phyloP scores from a whole-genome alignment of 2,888 invertebrate genomes.

The Zaprionus bogoriensis region DNA sequence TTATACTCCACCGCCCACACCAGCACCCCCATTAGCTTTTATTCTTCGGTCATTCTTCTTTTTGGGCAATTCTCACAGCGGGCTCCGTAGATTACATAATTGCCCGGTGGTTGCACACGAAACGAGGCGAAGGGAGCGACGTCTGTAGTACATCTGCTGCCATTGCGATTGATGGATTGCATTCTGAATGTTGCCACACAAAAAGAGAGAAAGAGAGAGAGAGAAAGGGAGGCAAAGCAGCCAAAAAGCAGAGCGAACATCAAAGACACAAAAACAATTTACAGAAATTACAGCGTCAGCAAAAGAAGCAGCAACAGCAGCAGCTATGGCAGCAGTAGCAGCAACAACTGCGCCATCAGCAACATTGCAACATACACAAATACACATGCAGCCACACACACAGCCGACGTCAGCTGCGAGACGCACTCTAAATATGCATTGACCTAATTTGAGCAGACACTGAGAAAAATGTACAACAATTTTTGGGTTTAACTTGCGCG shows the following conservation, averaged over 20 bases:
- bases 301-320: slow-evolving; percentile 19
- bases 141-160: slow-evolving; percentile 15
- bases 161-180: slow-evolving; percentile 67
- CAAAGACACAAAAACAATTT: slow-evolving; percentile 55
- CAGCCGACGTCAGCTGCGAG: slow-evolving; percentile 1
- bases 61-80: slow-evolving; percentile 39
- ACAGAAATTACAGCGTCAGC: slow-evolving; percentile 35
- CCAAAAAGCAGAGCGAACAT: slow-evolving; percentile 46
- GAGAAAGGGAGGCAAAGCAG: slow-evolving; percentile 4
- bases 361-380: slow-evolving; percentile 60
- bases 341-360: slow-evolving; percentile 37
- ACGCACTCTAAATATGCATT: slow-evolving; percentile 65
- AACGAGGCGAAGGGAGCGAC: neutral
- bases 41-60: neutral
- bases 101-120: slow-evolving; percentile 42
- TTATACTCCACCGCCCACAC: neutral
- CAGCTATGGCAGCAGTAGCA: slow-evolving; percentile 32
- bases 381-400: slow-evolving; percentile 12
- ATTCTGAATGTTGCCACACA: slow-evolving; percentile 68
- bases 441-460: slow-evolving; percentile 56
- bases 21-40: neutral
- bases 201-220: neutral
- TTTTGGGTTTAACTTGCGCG: slow-evolving; percentile 21
- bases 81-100: slow-evolving; percentile 43
- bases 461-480: slow-evolving; percentile 32